Conservation (phyloP, 2,113 vertebrate species). For the Cyanistes caeruleus region DNA sequence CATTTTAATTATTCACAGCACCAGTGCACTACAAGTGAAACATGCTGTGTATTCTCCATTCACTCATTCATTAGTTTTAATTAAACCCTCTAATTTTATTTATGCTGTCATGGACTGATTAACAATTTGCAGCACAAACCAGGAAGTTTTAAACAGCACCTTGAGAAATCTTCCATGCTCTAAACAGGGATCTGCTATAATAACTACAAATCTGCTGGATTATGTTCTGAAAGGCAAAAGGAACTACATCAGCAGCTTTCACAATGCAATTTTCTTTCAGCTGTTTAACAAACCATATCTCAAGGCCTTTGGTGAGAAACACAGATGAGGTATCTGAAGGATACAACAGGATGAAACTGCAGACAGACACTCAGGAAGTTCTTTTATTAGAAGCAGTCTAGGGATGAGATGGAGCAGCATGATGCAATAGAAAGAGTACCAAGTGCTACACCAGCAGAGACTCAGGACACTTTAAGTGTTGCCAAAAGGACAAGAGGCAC, state of each 20-base stretch:
- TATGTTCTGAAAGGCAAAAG: background rate
- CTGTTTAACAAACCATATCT: background rate
- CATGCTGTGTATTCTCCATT: slow-evolving; percentile 72
- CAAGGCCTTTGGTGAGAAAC: background rate
- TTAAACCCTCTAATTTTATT: slow-evolving; percentile 87
- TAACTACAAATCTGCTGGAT: slow-evolving; percentile 38
- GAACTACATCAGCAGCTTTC: slow-evolving; percentile 43
- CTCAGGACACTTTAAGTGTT: background rate
- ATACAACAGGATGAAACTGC: background rate
- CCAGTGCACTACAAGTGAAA: slow-evolving; percentile 48
- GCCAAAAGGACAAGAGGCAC: background rate
- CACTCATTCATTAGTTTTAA: slow-evolving; percentile 85
- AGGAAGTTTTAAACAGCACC: slow-evolving; percentile 76
- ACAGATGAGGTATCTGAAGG: background rate
- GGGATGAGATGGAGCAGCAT: background rate
- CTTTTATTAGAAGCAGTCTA: background rate
- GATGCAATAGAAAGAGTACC: background rate
- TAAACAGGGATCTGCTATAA: slow-evolving; percentile 47
- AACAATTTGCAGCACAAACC: slow-evolving; percentile 78
- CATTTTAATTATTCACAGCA: slow-evolving; percentile 81
- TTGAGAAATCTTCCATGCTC: slow-evolving; percentile 70
- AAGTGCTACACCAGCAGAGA: background rate
- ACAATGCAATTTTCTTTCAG: background rate
- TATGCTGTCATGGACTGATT: slow-evolving; percentile 83
- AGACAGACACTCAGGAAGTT: background rate